Evolutionary conservation across 2,888 invertebrate species (phyloP).

Genomic region (Apantesis nais): DNA sequence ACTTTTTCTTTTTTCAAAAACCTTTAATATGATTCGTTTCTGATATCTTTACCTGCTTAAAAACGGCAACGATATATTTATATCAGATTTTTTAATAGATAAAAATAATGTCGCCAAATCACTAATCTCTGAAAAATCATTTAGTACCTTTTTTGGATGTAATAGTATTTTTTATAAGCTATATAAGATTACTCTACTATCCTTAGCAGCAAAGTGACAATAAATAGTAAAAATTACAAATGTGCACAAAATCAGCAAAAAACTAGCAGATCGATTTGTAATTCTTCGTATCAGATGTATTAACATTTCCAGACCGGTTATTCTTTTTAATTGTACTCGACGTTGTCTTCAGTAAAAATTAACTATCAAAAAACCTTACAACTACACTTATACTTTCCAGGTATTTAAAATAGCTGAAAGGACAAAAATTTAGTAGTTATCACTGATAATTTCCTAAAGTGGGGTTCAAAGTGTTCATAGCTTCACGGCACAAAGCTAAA

Average conservation of each 20-base stretch:
- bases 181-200: neutral
- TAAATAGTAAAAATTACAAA: too few species aligned
- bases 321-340: neutral
- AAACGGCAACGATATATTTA: too few species aligned
- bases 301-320: neutral
- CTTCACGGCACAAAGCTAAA: constrained; percentile 6
- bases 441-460: constrained; percentile 10
- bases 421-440: neutral
- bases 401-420: neutral
- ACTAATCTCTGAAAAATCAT: neutral
- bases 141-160: neutral
- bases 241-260: neutral
- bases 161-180: neutral
- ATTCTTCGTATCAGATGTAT: neutral
- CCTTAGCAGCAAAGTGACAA: neutral
- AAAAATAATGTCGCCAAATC: neutral
- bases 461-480: neutral
- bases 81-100: too few species aligned
- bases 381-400: neutral
- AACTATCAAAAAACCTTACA: neutral
- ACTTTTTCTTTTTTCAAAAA: neutral
- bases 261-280: neutral
- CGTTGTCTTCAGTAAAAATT: neutral
- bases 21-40: neutral
- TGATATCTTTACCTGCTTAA: too few species aligned